Evolutionary conservation across 1,140 invertebrate species (phyloP), one percentile per base, ranked within the genome.

Genomic region (Limonius californicus): DNA sequence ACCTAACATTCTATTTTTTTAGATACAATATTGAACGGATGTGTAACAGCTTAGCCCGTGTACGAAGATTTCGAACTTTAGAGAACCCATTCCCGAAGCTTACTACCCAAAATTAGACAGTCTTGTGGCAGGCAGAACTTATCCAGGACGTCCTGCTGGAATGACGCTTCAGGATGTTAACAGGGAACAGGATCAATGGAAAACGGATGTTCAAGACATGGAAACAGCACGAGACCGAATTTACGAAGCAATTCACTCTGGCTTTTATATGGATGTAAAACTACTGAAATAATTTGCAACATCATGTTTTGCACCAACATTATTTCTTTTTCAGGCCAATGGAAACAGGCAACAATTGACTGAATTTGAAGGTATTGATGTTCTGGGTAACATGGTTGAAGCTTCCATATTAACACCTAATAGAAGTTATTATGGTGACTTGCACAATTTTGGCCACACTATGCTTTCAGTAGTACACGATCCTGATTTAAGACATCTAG

Each of bases 61-160:
- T 84, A 0, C 78, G 78, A 59, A 78, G 83, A 1, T 79, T 87
- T 9, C 79, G 14, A 83, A 88, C 68, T 82, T 83, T 66, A 76
- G 81, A 1, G 82, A 85, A 7, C 81, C 85, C 14, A 87, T 90
- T 66, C 68, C 74, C 9, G 85, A 89, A 72, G 87, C 82, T 1
- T 90, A 90, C 67, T 90, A 89, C 72, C 85, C 87, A 1, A 89
- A 90, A 76, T 75, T 89, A 68, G 86, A 89, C 73, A 85, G 82
- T 1, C 69, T 84, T 15, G 82, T 88, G 0, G 79, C 87, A 1
- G 84, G 83, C 54, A 78, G 85, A 0, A 78, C 82, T 1, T 88
- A 84, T 84, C 82, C 84, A 1, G 74, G 84, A 0, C 78, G 87
- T 21, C 79, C 84, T 56, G 79, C 80, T 2, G 82, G 82, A 14